Evolutionary conservation across 2,797 vertebrate species (phyloP).

Genomic region (Gymnothorax reevesii): DNA sequence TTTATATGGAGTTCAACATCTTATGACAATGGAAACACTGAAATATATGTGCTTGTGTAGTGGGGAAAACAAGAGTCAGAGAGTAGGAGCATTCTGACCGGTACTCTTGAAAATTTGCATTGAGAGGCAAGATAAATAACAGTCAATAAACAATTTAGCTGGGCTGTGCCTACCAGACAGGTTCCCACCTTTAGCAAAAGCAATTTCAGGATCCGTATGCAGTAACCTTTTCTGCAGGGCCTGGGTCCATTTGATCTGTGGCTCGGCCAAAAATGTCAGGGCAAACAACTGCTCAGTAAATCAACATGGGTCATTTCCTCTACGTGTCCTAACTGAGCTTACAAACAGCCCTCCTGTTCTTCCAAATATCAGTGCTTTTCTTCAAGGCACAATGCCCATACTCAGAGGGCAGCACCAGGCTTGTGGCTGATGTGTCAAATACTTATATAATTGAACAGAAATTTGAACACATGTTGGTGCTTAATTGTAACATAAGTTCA

Average conservation of each 20-base stretch:
- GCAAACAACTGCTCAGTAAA: background rate
- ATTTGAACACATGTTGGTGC: background rate
- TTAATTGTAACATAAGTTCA: too few species aligned
- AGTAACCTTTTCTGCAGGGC: constrained; percentile 13
- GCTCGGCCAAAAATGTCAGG: background rate
- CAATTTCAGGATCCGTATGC: background rate
- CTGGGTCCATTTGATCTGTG: background rate
- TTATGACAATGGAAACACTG: background rate
- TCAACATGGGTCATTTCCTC: background rate
- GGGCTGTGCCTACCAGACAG: background rate
- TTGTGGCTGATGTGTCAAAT: background rate
- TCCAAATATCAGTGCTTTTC: constrained; percentile 4
- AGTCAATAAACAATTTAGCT: constrained; percentile 14
- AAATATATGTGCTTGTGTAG: background rate
- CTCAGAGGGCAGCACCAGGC: background rate
- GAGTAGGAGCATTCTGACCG: background rate
- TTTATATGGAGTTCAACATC: background rate
- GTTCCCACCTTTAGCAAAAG: background rate
- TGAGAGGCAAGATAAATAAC: constrained; percentile 2
- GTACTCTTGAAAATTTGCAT: background rate
- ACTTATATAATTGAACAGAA: background rate
- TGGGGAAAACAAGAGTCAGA: background rate
- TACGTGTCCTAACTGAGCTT: background rate
- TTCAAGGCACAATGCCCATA: background rate
- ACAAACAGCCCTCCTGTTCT: constrained; percentile 11